Percentiles rank a stretch among this genome's conserved stretches.
These are phyloP conservation scores for Drosophila bunnanda DNA, from an alignment of 2,888 invertebrate genomes.

Conservation along the genomic window DNA sequence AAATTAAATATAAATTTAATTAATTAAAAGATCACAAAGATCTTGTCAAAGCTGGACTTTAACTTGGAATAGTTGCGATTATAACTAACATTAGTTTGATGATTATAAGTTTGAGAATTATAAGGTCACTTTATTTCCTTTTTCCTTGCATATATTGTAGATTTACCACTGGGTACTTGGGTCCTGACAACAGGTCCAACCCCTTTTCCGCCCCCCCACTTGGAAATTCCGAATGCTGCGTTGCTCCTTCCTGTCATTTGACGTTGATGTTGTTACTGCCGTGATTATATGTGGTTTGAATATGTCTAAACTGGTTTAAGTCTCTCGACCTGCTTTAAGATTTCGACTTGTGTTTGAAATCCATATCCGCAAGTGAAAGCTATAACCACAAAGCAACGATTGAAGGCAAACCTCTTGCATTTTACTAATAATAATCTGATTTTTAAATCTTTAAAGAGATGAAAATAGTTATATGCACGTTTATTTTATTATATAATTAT, in stretches of 20 bases:
- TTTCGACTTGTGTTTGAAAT: constrained; percentile 25
- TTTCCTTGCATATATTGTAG: not conserved
- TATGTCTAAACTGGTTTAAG: constrained; percentile 38
- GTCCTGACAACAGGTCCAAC: constrained; percentile 6
- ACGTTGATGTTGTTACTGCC: constrained; percentile 8
- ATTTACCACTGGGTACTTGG: constrained; percentile 3
- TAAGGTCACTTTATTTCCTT: not conserved
- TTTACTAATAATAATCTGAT: not conserved
- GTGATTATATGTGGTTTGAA: constrained; percentile 23
- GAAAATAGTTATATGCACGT: too few species aligned
- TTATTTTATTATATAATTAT: too few species aligned
- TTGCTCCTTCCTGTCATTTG: constrained; percentile 33
- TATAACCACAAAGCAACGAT: constrained; percentile 14
- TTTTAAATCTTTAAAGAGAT: not conserved
- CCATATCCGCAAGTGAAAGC: constrained; percentile 34
- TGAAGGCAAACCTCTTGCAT: constrained; percentile 17
- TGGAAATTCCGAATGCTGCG: constrained; percentile 1
- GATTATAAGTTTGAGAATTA: too few species aligned
- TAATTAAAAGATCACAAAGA: not conserved
- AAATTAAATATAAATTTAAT: not conserved
- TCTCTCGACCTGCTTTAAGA: constrained; percentile 26
- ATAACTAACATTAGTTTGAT: too few species aligned
- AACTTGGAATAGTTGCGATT: too few species aligned
- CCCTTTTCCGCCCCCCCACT: not conserved
- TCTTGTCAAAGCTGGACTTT: too few species aligned